Base-by-base conservation (phyloP, 2,113 vertebrate genomes). In the Ameiurus melas region DNA sequence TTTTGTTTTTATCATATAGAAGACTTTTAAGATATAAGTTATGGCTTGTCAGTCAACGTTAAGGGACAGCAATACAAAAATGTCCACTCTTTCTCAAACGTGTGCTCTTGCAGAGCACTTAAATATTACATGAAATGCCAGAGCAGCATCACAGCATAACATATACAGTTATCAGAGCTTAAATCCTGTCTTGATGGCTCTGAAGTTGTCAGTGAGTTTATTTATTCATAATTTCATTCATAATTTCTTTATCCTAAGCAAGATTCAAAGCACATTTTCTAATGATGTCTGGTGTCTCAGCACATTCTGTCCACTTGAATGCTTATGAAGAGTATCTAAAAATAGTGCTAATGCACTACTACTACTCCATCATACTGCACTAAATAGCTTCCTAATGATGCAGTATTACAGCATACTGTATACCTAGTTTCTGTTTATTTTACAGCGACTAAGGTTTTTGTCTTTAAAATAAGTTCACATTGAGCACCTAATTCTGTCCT, bases 31-130 rank as follows among this genome's bases (percentile, higher is more conserved):
- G 55, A 60, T 43, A 47, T 6, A 14, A 27, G 73, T 47, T 47
- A 14, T 47, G 22, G 12, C 43, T 13, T 25, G 43, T 47, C 73
- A 27, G 9, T 75, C 19, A 22, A 12, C 39, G 7, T 77, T 51
- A 25, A 77, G 1, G 9, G 33, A 73, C 0, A 27, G 47, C 47
- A 25, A 5, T 77, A 13, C 20, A 47, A 79, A 53, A 79, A 55
- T n/a, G 5, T 5, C 20, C 2, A 13, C 17, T 5, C 1, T 17
- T 0, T 36, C 10, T 36, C 13, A 6, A 5, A 5, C 10, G 7
- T 36, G 0, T 33, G 25, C 22, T 30, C 6, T 53, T n/a, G 17
- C 19, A 13, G 1, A 25, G 1, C 30, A 22, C 0, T 36, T 60
- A 82, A 82, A 82, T 58, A 82, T 82, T 82, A 22, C 19, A 60